phyloP scores from a whole-genome alignment of 92 coral and sea anemone species.

The Siderastrea siderea region DNA sequence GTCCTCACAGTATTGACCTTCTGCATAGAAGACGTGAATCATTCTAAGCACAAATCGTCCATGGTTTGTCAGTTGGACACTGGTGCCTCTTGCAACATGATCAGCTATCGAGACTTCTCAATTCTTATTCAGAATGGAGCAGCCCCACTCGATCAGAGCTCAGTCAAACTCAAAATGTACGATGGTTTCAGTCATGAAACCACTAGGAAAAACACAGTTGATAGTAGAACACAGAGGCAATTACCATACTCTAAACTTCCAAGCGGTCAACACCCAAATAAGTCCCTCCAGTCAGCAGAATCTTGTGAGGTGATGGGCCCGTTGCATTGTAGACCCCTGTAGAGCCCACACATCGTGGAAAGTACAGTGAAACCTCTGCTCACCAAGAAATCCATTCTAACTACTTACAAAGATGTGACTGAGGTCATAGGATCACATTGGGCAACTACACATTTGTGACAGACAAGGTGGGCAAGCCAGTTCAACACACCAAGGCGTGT shows the following conservation, averaged over 20 bases:
- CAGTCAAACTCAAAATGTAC: slow-evolving; percentile 41
- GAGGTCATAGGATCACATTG: slow-evolving; percentile 50
- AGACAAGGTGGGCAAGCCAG: neutral
- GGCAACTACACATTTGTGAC: slow-evolving; percentile 57
- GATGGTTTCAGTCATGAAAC: slow-evolving; percentile 44
- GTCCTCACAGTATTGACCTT: slow-evolving; percentile 32
- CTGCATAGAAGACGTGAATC: neutral
- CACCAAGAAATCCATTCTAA: slow-evolving; percentile 36
- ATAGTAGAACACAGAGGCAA: slow-evolving; percentile 24
- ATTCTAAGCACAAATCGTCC: slow-evolving; percentile 6
- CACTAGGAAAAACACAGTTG: slow-evolving; percentile 22
- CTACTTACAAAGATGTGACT: slow-evolving; percentile 48
- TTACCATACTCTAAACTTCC: slow-evolving; percentile 40
- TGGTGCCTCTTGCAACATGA: slow-evolving; percentile 51
- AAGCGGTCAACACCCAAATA: slow-evolving; percentile 49
- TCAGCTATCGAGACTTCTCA: slow-evolving; percentile 28
- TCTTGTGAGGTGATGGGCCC: slow-evolving; percentile 35
- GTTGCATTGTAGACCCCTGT: slow-evolving; percentile 1
- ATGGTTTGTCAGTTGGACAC: slow-evolving; percentile 39
- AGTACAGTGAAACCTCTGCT: neutral
- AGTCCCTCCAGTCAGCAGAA: slow-evolving; percentile 48
- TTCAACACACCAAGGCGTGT: slow-evolving; percentile 33
- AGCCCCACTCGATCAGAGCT: slow-evolving; percentile 23
- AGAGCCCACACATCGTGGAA: neutral
- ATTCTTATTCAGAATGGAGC: slow-evolving; percentile 49